A percentile compares a stretch with the other conserved stretches of the same genome.
Conservation (phyloP, 1,140 invertebrate species). For the Drosophila virilis region DNA sequence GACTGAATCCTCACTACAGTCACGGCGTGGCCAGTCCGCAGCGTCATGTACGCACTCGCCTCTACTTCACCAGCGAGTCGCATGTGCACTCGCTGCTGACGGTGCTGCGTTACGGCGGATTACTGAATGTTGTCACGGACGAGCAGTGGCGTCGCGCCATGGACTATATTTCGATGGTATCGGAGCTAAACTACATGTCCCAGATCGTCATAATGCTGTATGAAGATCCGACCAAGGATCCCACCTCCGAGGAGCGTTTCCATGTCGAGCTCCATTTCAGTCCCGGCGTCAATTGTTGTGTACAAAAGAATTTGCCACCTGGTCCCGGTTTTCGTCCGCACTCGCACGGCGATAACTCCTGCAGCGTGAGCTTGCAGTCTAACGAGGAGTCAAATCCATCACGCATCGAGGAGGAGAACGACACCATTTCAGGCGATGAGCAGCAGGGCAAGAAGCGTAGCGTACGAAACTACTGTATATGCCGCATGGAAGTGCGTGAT, state of each 20-base stretch:
- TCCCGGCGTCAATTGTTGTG: conserved; percentile 97
- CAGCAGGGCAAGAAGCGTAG: conserved; percentile 50
- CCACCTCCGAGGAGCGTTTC: conserved; percentile 94
- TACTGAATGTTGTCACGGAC: conserved; percentile 95
- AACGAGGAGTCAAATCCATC: conserved; percentile 84
- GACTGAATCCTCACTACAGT: conserved; percentile 98
- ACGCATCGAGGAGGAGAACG: conserved; percentile 89
- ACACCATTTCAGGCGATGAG: conserved; percentile 82
- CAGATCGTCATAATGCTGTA: conserved; percentile 99
- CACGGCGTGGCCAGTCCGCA: conserved; percentile 99
- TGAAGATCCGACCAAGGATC: conserved; percentile 98
- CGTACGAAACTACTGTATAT: conserved; percentile 15
- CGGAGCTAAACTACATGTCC: conserved; percentile 99
- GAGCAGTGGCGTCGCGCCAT: conserved; percentile 99
- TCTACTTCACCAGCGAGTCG: conserved; percentile 99
- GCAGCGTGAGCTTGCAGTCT: conserved; percentile 57
- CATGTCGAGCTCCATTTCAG: conserved; percentile 99
- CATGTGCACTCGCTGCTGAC: conserved; percentile 99
- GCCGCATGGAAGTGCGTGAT: not conserved
- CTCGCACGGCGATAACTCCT: conserved; percentile 89
- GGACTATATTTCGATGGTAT: conserved; percentile 98
- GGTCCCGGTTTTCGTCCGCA: conserved; percentile 97
- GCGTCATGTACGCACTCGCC: conserved; percentile 96
- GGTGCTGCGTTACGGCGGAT: conserved; percentile 96
- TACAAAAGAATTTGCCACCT: conserved; percentile 96